Base-by-base conservation (phyloP, 1,140 invertebrate species). In the Pseudoatta argentina region DNA sequence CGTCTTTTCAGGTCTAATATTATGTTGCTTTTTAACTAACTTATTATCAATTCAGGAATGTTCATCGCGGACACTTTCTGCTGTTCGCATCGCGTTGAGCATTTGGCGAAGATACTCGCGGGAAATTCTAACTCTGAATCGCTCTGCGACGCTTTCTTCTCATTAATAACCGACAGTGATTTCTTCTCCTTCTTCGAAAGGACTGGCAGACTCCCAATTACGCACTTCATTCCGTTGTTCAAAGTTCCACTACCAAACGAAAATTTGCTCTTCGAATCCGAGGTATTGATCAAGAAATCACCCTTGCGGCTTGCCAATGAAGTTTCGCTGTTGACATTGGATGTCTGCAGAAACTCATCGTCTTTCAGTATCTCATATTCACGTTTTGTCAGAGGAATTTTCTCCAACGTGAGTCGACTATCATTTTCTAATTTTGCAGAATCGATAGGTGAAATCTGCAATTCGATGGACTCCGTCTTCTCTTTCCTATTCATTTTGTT, bases 71-170 rank as follows among this genome's bases (percentile, higher is more conserved):
- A 34, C 12, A 12, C 7, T 51, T 21, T 61, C 5, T 71, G 53
- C 12, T 61, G 39, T 10, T 3, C 12, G 3, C 24, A n/a, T 72
- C 21, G 5, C 27, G 14, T 44, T 3, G 73, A 64, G 21, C 86
- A 90, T 18, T 76, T 89, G n/a, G 67, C 53, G 18, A 90, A 89
- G 16, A 78, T 5, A 1, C 34, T 77, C 5, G 14, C 16, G 6
- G n/a, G 0, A 8, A 63, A 7, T 18, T 12, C 55, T 34, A 66
- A 57, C 39, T 86, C 77, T 4, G 21, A 57, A 3, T 82, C 30
- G 24, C 57, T 83, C 12, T 82, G 64, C n/a, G 55, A 59, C 12
- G 18, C 57, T 21, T 85, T 48, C 12, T 12, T 64, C 0, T 44
- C 66, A 10, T 82, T 63, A 6, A 18, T n/a, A 59, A 51, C 21